phyloP scores from a whole-genome alignment of 2,113 vertebrate species.

The Pungitius pungitius region DNA sequence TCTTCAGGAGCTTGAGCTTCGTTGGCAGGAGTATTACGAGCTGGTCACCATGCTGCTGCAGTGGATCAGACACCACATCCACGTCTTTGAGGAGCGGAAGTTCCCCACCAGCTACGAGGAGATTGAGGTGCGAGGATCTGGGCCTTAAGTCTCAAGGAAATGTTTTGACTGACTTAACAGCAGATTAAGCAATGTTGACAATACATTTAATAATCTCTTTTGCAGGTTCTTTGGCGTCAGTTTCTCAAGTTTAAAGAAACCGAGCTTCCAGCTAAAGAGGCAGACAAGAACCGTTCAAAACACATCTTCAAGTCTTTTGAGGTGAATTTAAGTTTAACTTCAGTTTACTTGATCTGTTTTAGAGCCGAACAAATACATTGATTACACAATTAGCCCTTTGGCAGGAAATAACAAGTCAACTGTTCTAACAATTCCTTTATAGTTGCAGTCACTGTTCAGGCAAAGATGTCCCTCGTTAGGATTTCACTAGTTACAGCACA shows the following conservation, averaged over 20 bases:
- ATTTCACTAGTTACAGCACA: not conserved
- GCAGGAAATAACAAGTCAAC: not conserved
- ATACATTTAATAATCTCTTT: not conserved
- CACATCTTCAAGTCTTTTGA: conserved; percentile 90
- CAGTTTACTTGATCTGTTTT: not conserved
- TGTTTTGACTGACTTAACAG: not conserved
- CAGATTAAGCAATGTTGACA: not conserved
- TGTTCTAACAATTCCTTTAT: not conserved
- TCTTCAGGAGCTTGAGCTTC: conserved; percentile 90
- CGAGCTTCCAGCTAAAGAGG: conserved; percentile 92
- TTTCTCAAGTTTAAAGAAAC: conserved; percentile 96
- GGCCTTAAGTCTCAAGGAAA: not conserved
- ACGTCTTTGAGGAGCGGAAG: conserved; percentile 88
- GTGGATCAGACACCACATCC: conserved; percentile 90
- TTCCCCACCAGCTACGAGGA: conserved; percentile 93
- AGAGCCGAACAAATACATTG: not conserved
- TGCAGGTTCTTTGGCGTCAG: conserved; percentile 92
- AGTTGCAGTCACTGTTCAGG: not conserved
- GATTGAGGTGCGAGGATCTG: conserved; percentile 83
- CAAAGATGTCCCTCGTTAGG: not conserved
- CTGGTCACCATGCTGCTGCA: conserved; percentile 90
- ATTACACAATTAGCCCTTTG: not conserved
- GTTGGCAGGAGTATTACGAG: conserved; percentile 95
- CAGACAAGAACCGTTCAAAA: conserved; percentile 94
- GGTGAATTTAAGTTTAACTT: conserved; percentile 57